Conservation (phyloP, 2,113 vertebrate genomes). For the Zosterops japonicus region DNA sequence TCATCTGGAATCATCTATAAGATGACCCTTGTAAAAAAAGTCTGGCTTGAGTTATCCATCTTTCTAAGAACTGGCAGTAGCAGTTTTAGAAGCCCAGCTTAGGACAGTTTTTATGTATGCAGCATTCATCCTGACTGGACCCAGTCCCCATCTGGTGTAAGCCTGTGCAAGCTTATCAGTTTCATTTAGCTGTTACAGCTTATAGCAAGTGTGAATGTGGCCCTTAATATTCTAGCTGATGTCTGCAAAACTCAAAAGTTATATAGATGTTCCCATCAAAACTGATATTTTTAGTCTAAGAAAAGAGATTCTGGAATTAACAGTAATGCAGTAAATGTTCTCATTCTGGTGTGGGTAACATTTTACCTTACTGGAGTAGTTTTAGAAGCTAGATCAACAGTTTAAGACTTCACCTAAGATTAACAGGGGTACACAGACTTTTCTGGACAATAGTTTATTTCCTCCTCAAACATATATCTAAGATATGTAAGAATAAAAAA, state of each 20-base stretch:
- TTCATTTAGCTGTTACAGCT: neutral
- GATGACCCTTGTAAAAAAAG: neutral
- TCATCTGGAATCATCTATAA: neutral
- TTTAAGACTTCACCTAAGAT: neutral
- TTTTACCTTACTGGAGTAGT: neutral
- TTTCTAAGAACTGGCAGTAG: neutral
- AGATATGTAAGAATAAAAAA: neutral
- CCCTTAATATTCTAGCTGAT: conserved; percentile 18
- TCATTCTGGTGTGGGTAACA: neutral
- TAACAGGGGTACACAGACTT: neutral
- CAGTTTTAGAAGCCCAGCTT: neutral
- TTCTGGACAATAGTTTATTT: neutral
- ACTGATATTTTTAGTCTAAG: neutral
- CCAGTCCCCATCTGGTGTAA: neutral
- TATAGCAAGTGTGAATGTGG: neutral
- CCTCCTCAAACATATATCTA: neutral
- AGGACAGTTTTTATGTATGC: neutral
- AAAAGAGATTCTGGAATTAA: neutral
- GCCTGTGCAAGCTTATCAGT: neutral
- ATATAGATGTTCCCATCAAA: neutral
- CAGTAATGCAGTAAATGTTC: neutral
- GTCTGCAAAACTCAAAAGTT: neutral
- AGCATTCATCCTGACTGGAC: neutral
- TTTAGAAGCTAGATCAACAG: neutral
- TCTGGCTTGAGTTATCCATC: neutral